phyloP scores from a whole-genome alignment of 2,888 invertebrate species.

The Nudaria mundana region DNA sequence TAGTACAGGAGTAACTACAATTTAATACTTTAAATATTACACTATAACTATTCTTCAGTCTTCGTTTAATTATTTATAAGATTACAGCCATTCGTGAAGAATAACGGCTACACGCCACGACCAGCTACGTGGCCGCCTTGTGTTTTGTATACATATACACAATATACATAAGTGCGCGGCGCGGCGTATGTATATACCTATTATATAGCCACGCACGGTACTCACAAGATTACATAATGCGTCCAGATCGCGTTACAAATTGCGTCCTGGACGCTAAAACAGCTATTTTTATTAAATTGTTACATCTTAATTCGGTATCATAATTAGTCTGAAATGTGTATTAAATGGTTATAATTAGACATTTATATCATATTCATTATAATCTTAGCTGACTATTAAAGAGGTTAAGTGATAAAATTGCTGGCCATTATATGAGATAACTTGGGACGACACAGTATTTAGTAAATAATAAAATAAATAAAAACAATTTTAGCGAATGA shows the following conservation, averaged over 20 bases:
- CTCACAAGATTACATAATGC: conserved; percentile 14
- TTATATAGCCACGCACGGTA: conserved; percentile 3
- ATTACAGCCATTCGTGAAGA: conserved; percentile 67
- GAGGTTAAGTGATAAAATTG: conserved; percentile 46
- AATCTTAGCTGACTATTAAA: conserved; percentile 46
- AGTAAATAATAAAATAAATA: conserved; percentile 16
- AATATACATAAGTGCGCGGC: conserved; percentile 34
- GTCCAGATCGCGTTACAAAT: conserved; percentile 18
- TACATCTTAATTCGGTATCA: conserved; percentile 45
- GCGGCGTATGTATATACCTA: conserved; percentile 9
- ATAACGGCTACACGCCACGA: conserved; percentile 47
- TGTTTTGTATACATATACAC: conserved; percentile 48
- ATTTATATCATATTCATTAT: no score
- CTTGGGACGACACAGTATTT: conserved; percentile 38
- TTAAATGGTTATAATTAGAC: conserved; percentile 35
- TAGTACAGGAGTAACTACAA: conserved; percentile 56
- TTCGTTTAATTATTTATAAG: conserved; percentile 71
- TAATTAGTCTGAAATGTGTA: conserved; percentile 38
- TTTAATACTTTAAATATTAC: conserved; percentile 73
- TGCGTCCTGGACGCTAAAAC: conserved; percentile 24
- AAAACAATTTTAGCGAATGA: conserved; percentile 14
- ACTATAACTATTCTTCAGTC: conserved; percentile 79
- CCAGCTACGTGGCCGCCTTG: conserved; percentile 53
- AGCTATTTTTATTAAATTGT: conserved; percentile 24
- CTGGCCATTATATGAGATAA: conserved; percentile 56